These are phyloP conservation scores for Poecilus cupreus DNA, from an alignment of 2,888 invertebrate genomes.

Conservation along the genomic window DNA sequence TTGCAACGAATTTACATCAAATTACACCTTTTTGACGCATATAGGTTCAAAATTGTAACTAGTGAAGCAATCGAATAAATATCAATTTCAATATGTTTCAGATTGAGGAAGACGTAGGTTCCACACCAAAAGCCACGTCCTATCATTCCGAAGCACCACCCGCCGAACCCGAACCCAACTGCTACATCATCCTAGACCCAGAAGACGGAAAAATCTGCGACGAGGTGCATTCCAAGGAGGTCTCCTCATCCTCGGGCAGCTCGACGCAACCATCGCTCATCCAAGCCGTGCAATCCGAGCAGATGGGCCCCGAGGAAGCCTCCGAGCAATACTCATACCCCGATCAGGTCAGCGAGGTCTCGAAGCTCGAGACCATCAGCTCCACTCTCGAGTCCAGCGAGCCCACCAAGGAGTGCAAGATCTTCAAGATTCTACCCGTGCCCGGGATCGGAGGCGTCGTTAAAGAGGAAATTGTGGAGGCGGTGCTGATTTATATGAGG, in stretches of 20 bases:
- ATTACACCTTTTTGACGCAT: too few relatives aligned
- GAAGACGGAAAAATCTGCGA: constrained; percentile 40
- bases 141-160: not conserved
- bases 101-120: not conserved
- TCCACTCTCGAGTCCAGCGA: not conserved
- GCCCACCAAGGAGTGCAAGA: not conserved
- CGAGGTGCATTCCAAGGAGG: constrained; percentile 10
- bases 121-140: not conserved
- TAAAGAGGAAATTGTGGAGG: constrained; percentile 73
- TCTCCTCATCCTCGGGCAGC: not conserved
- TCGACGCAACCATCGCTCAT: not conserved
- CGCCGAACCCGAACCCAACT: constrained; percentile 21
- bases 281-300: not conserved
- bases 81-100: too few relatives aligned
- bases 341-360: not conserved
- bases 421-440: constrained; percentile 72
- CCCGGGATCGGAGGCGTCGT: constrained; percentile 79
- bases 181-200: constrained; percentile 49
- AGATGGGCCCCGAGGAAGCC: not conserved
- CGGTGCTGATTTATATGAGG: constrained; percentile 75
- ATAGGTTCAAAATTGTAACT: too few relatives aligned
- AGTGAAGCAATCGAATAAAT: too few relatives aligned
- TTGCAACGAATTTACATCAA: too few relatives aligned
- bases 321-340: not conserved
- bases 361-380: not conserved